These are phyloP conservation scores for Manis javanica DNA, from an alignment of 2,797 vertebrate genomes.

Conservation along the genomic window DNA sequence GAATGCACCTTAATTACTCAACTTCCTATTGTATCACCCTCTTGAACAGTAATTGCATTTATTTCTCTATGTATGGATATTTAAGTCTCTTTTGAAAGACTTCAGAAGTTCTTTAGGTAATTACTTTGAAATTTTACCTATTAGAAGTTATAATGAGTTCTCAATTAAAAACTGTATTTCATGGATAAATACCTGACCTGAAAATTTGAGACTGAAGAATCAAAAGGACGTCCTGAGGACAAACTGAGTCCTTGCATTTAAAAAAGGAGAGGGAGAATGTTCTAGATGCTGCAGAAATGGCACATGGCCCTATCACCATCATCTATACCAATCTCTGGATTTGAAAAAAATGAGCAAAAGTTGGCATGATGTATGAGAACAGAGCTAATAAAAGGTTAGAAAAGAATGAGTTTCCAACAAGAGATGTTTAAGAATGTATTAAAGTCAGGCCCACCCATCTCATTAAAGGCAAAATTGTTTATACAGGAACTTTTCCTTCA, in stretches of 20 bases:
- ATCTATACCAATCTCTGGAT: background rate
- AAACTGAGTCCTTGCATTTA: background rate
- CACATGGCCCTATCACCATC: background rate
- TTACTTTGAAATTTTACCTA: background rate
- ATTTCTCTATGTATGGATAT: background rate
- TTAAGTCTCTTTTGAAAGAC: background rate
- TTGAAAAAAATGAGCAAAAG: background rate
- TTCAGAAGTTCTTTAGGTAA: background rate
- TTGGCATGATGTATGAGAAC: background rate
- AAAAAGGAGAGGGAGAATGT: background rate
- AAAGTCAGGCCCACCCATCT: background rate
- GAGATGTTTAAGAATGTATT: conserved; percentile 16
- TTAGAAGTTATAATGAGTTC: conserved; percentile 6
- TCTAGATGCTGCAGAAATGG: background rate
- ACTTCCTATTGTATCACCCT: background rate
- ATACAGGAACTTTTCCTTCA: background rate
- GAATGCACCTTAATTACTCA: background rate
- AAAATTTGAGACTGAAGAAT: conserved; percentile 13
- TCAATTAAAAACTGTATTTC: background rate
- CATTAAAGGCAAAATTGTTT: background rate
- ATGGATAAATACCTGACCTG: background rate
- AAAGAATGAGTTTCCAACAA: background rate
- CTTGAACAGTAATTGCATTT: background rate
- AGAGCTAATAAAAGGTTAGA: background rate
- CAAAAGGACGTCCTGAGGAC: background rate